Base-by-base conservation (phyloP, 1,140 invertebrate species). In the Drosophila mauritiana region DNA sequence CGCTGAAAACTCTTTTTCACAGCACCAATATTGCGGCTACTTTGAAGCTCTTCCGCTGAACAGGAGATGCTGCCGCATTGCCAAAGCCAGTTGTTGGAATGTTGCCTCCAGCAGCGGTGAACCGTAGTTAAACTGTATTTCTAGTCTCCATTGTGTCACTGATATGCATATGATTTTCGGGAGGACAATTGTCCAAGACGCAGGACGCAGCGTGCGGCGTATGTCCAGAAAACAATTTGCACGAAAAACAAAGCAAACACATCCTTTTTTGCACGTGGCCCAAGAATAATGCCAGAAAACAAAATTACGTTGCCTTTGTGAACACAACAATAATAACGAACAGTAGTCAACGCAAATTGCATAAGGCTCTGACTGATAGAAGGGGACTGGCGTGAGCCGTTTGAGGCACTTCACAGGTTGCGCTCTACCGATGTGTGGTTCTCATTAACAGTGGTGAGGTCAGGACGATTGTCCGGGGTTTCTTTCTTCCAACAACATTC, bases 331-430 rank as follows among this genome's bases (percentile, higher is more conserved):
- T 76, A 70, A 69, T 83, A 88, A 88, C 76, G 79, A 86, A 83
- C 76, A 64, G 70, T 82, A 85, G 83, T 86, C 68, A 68, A 68
- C 70, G 82, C 64, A 88, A 86, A 88, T 86, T 86, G 77, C 83
- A 88, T 86, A 86, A 86, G 82, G 79, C 70, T 52, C 53, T 64
- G 27, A 42, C 8, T 37, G 13, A 27, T 43, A n/a, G 22, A 46
- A 56, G 13, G 15, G 31, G 22, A 17, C 34, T 40, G 45, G 25
- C 42, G 67, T 63, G 56, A 78, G 82, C 83, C 82, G 82, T 88
- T 82, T 73, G 74, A 88, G 78, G 75, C 82, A 88, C 83, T 86
- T 88, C 82, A 86, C 83, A 86, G 78, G 83, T 82, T 86, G 83
- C 82, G 78, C 82, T 78, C 82, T 4, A 25, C 59, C 61, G 61